Percentiles rank a stretch among this genome's conserved stretches.
phyloP scores from a whole-genome alignment of 2,797 vertebrate species.

The Karalla daura region DNA sequence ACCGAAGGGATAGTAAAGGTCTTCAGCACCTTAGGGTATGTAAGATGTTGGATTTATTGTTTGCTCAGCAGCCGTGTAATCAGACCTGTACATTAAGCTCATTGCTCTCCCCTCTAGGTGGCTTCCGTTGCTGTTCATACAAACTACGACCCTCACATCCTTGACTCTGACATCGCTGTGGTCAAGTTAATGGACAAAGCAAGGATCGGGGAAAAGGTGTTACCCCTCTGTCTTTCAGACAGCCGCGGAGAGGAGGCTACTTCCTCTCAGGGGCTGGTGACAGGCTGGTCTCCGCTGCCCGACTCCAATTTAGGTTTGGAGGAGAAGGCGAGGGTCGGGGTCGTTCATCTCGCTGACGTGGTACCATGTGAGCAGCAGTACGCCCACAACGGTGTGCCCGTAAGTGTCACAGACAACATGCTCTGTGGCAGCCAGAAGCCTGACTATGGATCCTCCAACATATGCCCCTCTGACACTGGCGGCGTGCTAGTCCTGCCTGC shows the following conservation, averaged over 20 bases:
- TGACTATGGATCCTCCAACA: constrained; percentile 84
- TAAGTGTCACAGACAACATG: constrained; percentile 97
- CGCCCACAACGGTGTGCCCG: constrained; percentile 88
- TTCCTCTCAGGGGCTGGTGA: constrained; percentile 81
- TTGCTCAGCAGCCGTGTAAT: not conserved
- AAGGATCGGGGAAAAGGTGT: constrained; percentile 88
- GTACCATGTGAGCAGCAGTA: constrained; percentile 95
- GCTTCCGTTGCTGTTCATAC: constrained; percentile 90
- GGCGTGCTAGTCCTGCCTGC: constrained; percentile 89
- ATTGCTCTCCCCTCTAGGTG: constrained; percentile 80
- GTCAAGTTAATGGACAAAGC: constrained; percentile 96
- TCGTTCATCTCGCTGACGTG: constrained; percentile 88
- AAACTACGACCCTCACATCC: constrained; percentile 93
- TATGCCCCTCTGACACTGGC: constrained; percentile 95
- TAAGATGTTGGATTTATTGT: constrained; percentile 49
- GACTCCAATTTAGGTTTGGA: constrained; percentile 81
- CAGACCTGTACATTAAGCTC: not conserved
- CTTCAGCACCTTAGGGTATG: constrained; percentile 92
- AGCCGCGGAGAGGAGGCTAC: constrained; percentile 72
- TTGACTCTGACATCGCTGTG: constrained; percentile 93
- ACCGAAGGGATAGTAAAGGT: constrained; percentile 89
- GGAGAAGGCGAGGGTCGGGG: constrained; percentile 88
- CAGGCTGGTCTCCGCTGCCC: constrained; percentile 91
- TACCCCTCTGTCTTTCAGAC: constrained; percentile 91
- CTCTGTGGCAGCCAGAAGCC: constrained; percentile 90